phyloP scores from a whole-genome alignment of 1,140 invertebrate species.

The Microplitis demolitor region DNA sequence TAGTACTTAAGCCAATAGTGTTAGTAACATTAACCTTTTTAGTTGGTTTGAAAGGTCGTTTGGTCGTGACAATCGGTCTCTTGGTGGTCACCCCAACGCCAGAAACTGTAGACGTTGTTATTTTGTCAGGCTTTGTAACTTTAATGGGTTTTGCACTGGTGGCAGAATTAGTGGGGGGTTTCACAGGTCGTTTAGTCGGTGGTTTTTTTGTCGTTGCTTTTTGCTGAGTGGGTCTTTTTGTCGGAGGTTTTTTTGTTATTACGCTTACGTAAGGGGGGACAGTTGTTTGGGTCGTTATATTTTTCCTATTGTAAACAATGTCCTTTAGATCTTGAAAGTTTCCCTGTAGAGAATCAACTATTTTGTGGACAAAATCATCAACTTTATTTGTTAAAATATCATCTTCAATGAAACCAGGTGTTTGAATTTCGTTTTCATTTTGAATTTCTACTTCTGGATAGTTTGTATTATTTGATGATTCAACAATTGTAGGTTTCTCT shows the following conservation, averaged over 20 bases:
- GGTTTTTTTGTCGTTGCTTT: constrained; percentile 11
- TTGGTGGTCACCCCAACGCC: constrained; percentile 34
- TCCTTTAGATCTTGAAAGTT: constrained; percentile 81
- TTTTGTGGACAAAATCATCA: constrained; percentile 80
- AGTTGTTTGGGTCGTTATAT: constrained; percentile 38
- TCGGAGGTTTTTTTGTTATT: constrained; percentile 50
- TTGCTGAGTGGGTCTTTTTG: constrained; percentile 19
- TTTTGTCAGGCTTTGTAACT: neutral
- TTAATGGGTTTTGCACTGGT: constrained; percentile 17
- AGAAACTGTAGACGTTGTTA: neutral
- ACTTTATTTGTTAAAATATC: constrained; percentile 77
- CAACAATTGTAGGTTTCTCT: constrained; percentile 58
- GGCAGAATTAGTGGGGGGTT: constrained; percentile 39
- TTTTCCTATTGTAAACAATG: constrained; percentile 70
- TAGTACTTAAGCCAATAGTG: neutral
- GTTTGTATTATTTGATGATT: constrained; percentile 63
- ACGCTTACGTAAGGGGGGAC: neutral
- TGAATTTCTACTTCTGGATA: constrained; percentile 55
- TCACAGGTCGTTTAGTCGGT: constrained; percentile 57
- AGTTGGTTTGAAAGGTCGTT: constrained; percentile 45
- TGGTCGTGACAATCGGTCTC: constrained; percentile 44
- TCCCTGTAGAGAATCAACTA: constrained; percentile 78
- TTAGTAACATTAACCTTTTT: constrained; percentile 43
- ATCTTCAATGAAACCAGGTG: constrained; percentile 75
- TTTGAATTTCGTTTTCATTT: constrained; percentile 70